Evolutionary conservation across 1,140 invertebrate genomes (phyloP).

Genomic region (Drosophila elegans): DNA sequence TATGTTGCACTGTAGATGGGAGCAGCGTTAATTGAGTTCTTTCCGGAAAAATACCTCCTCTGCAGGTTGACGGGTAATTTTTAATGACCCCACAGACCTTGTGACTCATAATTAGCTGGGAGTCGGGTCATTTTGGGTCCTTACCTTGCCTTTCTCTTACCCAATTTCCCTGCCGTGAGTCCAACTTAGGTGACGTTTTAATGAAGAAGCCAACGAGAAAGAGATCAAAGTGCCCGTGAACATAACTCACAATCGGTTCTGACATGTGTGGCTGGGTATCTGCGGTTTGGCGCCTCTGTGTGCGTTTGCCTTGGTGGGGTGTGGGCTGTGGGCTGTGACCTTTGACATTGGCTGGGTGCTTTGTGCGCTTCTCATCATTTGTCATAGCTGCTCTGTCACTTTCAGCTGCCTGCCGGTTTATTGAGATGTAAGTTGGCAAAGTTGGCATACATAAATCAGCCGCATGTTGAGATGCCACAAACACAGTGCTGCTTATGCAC

Average conservation of each 20-base stretch:
- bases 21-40: slow-evolving; percentile 12
- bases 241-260: slow-evolving; percentile 46
- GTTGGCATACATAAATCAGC: slow-evolving; percentile 64
- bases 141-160: background rate
- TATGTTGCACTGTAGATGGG: background rate
- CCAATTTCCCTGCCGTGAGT: slow-evolving; percentile 11
- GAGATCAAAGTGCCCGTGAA: slow-evolving; percentile 41
- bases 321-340: slow-evolving; percentile 41
- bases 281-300: slow-evolving; percentile 4
- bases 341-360: slow-evolving; percentile 64
- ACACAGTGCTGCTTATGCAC: background rate
- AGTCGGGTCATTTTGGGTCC: background rate
- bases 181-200: slow-evolving; percentile 44
- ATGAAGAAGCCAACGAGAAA: slow-evolving; percentile 44
- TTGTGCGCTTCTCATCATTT: slow-evolving; percentile 63
- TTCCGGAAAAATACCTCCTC: background rate
- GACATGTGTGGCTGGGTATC: slow-evolving; percentile 21
- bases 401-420: slow-evolving; percentile 55
- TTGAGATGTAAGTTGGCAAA: slow-evolving; percentile 56
- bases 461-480: slow-evolving; percentile 37
- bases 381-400: slow-evolving; percentile 32
- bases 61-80: background rate
- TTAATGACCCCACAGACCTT: slow-evolving; percentile 1
- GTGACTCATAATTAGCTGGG: slow-evolving; percentile 9
- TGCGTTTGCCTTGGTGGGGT: slow-evolving; percentile 11